Percentiles rank a stretch among this genome's conserved stretches.
Evolutionary conservation across 2,113 vertebrate species (phyloP).

Genomic region (Pelmatolapia mariae): DNA sequence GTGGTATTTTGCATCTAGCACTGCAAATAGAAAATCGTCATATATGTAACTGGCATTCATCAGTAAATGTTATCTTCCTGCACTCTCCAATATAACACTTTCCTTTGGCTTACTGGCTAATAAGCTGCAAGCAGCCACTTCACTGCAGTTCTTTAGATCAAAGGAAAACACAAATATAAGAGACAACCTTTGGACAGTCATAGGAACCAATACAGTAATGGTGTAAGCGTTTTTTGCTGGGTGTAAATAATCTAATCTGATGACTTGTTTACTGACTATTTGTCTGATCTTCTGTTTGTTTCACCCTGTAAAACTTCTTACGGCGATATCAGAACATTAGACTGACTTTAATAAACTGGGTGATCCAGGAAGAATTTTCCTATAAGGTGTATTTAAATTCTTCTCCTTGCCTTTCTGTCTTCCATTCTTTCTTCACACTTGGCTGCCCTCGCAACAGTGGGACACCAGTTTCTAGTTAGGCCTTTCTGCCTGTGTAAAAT

Average conservation of each 20-base stretch:
- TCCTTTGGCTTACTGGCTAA: slow-evolving; percentile 6
- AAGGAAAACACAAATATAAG: not conserved
- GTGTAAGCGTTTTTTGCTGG: not conserved
- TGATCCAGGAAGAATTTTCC: not conserved
- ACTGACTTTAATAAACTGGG: not conserved
- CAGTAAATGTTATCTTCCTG: not conserved
- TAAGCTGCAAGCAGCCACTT: not conserved
- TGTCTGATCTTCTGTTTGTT: not conserved
- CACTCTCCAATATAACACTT: not conserved
- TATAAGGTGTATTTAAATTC: not conserved
- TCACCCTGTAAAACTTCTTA: not conserved
- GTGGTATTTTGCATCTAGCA: not conserved
- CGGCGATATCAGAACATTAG: fast-evolving
- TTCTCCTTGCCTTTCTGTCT: not conserved
- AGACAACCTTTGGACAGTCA: not conserved
- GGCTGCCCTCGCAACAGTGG: not conserved
- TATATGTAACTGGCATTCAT: not conserved
- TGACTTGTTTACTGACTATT: not conserved
- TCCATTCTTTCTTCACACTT: not conserved
- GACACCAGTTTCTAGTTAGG: not conserved
- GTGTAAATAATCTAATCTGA: not conserved
- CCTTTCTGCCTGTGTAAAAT: slow-evolving; percentile 2
- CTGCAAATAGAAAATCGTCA: not conserved
- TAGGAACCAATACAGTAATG: not conserved
- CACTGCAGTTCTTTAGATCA: not conserved